These are phyloP conservation scores for Austrolebias charrua DNA, from an alignment of 2,797 vertebrate species.

Conservation along the genomic window DNA sequence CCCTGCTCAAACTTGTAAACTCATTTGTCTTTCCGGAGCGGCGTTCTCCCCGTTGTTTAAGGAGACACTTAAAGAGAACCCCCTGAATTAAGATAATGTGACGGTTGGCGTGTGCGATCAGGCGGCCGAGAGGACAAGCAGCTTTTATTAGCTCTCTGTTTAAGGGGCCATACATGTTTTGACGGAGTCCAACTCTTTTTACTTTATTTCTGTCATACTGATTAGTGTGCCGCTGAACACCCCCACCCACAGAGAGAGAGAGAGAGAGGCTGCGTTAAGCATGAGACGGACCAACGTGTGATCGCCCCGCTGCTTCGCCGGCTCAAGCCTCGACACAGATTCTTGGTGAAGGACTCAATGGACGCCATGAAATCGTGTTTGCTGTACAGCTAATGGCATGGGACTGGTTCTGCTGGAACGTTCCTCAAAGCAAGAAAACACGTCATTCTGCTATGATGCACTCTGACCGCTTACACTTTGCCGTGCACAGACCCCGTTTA, in stretches of 20 bases:
- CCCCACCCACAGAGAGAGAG: conserved; percentile 52
- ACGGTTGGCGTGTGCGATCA: conserved; percentile 73
- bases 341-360: conserved; percentile 75
- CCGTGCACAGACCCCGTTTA: conserved; percentile 32
- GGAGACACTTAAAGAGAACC: conserved; percentile 72
- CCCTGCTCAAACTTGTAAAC: conserved; percentile 73
- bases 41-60: conserved; percentile 62
- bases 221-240: conserved; percentile 76
- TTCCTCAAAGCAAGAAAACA: conserved; percentile 70
- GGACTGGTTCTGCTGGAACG: conserved; percentile 66
- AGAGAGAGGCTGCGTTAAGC: conserved; percentile 69
- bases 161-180: conserved; percentile 82
- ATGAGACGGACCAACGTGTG: conserved; percentile 83
- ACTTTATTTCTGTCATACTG: conserved; percentile 87
- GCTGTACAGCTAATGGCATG: conserved; percentile 70
- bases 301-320: conserved; percentile 80
- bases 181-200: conserved; percentile 86
- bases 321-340: conserved; percentile 72
- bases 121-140: conserved; percentile 68
- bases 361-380: conserved; percentile 73
- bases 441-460: conserved; percentile 61
- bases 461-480: conserved; percentile 63
- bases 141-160: conserved; percentile 75
- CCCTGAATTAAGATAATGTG: conserved; percentile 77
- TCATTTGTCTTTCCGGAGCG: conserved; percentile 69